These are phyloP conservation scores for Macrocentrus cingulum DNA, from an alignment of 1,140 invertebrate species.

Conservation along the genomic window DNA sequence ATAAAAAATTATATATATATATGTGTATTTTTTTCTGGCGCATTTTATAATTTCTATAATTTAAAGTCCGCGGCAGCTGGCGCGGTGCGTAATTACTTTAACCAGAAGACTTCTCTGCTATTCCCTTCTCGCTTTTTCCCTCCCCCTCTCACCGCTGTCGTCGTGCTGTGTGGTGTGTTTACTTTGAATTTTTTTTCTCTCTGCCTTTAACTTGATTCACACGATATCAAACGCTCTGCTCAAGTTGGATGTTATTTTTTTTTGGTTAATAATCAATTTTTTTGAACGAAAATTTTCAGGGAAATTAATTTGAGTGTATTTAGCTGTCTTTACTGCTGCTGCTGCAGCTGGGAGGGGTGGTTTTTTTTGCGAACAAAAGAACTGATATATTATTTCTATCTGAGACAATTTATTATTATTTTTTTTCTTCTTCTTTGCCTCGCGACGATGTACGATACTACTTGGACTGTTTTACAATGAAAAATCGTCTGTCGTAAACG, in stretches of 20 bases:
- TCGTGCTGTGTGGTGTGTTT: constrained; percentile 17
- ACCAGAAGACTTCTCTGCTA: constrained; percentile 48
- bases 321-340: too few relatives aligned
- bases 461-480: constrained; percentile 36
- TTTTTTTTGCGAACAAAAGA: neutral
- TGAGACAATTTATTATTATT: constrained; percentile 32
- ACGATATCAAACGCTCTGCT: constrained; percentile 25
- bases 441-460: constrained; percentile 19
- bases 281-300: too few relatives aligned
- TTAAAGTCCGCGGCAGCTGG: constrained; percentile 59
- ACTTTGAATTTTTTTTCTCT: constrained; percentile 24
- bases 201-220: constrained; percentile 26
- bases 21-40: constrained; percentile 29
- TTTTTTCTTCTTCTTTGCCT: constrained; percentile 28
- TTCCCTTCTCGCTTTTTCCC: constrained; percentile 19
- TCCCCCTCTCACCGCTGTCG: constrained; percentile 12
- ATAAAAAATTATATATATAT: constrained; percentile 17
- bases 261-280: too few relatives aligned
- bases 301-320: too few relatives aligned
- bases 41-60: constrained; percentile 60
- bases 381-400: too few relatives aligned
- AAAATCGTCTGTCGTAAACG: constrained; percentile 58
- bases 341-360: too few relatives aligned
- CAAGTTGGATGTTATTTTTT: neutral
- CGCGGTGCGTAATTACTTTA: constrained; percentile 58